A percentile compares a stretch with the other conserved stretches of the same genome.
Conservation (phyloP, 2,797 vertebrate genomes). For the Phalanger gymnotis region DNA sequence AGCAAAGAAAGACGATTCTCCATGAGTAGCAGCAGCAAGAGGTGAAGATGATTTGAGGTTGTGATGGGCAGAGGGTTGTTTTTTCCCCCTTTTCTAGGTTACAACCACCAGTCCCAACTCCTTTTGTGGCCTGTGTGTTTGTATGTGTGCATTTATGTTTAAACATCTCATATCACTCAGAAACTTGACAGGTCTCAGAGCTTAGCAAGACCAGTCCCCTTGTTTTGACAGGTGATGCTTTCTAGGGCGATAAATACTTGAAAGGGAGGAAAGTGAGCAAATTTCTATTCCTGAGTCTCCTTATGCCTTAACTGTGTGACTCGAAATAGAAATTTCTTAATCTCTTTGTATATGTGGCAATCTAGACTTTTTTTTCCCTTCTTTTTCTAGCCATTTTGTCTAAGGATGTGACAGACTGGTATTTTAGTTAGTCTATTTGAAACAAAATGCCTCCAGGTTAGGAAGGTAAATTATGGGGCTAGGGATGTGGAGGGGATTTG, state of each 20-base stretch:
- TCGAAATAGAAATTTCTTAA: not conserved
- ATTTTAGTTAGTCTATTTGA: not conserved
- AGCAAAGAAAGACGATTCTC: conserved; percentile 29
- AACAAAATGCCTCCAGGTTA: not conserved
- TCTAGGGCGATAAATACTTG: not conserved
- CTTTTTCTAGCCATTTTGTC: not conserved
- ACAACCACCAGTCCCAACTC: not conserved
- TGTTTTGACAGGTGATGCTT: not conserved
- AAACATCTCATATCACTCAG: not conserved
- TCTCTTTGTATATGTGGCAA: not conserved
- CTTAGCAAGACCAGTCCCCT: not conserved
- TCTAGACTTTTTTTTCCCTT: not conserved
- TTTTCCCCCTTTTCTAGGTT: not conserved
- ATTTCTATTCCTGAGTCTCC: not conserved
- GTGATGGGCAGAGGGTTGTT: not conserved
- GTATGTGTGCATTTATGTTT: not conserved
- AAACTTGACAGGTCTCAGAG: not conserved
- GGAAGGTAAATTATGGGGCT: not conserved
- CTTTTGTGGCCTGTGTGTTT: not conserved
- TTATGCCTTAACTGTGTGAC: not conserved
- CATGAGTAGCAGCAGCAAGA: not conserved
- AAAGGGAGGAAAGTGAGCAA: fast-evolving
- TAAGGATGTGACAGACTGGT: not conserved
- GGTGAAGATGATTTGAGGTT: not conserved
- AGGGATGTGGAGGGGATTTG: not conserved